These are phyloP conservation scores for Holacanthella duospinosa DNA, from an alignment of 2,888 invertebrate genomes.

Conservation along the genomic window DNA sequence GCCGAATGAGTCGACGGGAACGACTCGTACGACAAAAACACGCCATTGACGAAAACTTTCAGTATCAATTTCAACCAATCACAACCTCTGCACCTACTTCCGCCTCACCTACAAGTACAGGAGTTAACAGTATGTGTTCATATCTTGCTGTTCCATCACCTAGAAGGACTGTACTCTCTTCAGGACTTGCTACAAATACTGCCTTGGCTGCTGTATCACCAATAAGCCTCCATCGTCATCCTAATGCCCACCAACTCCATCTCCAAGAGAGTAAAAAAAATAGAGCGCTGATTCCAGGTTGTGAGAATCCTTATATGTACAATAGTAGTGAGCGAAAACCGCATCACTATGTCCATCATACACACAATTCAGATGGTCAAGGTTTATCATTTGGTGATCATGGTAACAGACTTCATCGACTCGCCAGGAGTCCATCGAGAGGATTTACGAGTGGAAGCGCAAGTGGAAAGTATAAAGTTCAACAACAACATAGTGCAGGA, in stretches of 20 bases:
- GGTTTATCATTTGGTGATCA: not conserved
- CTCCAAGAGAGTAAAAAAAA: slow-evolving; percentile 36
- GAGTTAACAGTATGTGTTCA: not conserved
- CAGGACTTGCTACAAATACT: slow-evolving; percentile 17
- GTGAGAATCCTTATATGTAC: slow-evolving; percentile 31
- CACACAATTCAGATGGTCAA: not conserved
- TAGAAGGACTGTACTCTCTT: slow-evolving; percentile 9
- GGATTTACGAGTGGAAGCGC: not conserved
- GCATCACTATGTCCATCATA: slow-evolving; percentile 6
- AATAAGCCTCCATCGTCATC: slow-evolving; percentile 36
- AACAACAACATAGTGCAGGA: not conserved
- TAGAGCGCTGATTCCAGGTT: slow-evolving; percentile 28
- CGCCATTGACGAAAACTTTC: slow-evolving; percentile 27
- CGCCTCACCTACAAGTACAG: not conserved
- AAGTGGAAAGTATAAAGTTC: not conserved
- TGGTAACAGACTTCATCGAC: not conserved
- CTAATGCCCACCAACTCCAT: slow-evolving; percentile 33
- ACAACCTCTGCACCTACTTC: not conserved
- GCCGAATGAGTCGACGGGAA: slow-evolving; percentile 10
- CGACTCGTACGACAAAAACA: slow-evolving; percentile 35
- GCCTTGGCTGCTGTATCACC: slow-evolving; percentile 29
- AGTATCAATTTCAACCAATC: slow-evolving; percentile 7
- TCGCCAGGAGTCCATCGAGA: not conserved
- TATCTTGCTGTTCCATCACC: slow-evolving; percentile 35
- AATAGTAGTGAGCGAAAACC: slow-evolving; percentile 23